These are phyloP conservation scores for Chaitophorus viminalis DNA, from an alignment of 2,888 invertebrate genomes.

Conservation along the genomic window DNA sequence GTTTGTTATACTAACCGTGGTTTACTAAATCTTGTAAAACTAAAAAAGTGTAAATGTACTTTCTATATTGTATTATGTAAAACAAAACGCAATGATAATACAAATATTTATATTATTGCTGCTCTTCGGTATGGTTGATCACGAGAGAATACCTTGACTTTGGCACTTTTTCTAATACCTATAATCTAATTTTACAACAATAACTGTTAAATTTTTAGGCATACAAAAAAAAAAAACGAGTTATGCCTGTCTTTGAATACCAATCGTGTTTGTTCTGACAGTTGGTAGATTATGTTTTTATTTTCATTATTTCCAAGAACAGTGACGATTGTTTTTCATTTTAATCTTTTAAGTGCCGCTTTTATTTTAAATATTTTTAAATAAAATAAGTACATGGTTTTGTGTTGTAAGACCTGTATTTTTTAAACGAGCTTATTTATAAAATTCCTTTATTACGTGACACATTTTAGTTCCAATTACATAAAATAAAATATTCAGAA, in stretches of 20 bases:
- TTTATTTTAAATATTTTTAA: neutral
- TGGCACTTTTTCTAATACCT: neutral
- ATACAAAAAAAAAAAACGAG: neutral
- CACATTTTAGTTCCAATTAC: no score
- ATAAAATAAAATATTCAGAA: no score
- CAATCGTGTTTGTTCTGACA: neutral
- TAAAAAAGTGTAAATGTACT: no score
- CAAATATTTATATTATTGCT: no score
- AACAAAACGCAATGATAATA: neutral
- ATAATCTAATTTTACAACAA: neutral
- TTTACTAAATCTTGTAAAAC: no score
- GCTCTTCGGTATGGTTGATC: neutral
- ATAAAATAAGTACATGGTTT: neutral
- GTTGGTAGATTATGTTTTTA: neutral
- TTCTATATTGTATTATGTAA: neutral
- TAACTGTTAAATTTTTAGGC: neutral
- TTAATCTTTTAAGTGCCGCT: neutral
- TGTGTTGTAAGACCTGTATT: no score
- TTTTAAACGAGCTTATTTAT: no score
- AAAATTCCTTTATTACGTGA: no score
- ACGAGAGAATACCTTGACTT: neutral
- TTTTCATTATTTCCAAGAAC: neutral
- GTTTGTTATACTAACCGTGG: no score
- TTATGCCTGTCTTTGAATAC: neutral
- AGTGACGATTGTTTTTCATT: neutral